Evolutionary conservation across 2,888 invertebrate species (phyloP).

Genomic region (Dolomedes plantarius): DNA sequence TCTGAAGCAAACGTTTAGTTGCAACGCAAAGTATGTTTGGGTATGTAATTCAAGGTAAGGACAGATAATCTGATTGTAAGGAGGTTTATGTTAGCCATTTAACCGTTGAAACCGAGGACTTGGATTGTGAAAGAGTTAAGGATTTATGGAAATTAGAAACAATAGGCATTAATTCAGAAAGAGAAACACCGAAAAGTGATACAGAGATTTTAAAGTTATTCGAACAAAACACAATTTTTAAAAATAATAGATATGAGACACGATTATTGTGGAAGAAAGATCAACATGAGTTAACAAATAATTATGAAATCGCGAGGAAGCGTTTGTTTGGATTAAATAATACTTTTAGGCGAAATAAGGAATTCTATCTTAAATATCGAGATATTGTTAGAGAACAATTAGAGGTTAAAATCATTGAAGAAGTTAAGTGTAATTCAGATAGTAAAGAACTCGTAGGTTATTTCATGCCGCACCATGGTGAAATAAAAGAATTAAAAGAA

Average conservation of each 20-base stretch:
- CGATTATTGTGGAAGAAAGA: constrained; percentile 18
- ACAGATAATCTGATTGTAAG: not conserved
- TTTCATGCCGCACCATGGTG: constrained; percentile 10
- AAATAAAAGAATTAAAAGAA: constrained; percentile 13
- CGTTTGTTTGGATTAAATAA: constrained; percentile 3
- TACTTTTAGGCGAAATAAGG: not conserved
- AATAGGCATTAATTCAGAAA: not conserved
- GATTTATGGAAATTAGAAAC: not conserved
- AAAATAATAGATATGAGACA: constrained; percentile 5
- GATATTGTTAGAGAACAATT: constrained; percentile 22
- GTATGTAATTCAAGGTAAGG: not conserved
- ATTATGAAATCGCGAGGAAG: constrained; percentile 3
- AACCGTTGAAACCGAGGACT: not conserved
- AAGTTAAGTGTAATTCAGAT: not conserved
- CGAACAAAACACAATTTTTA: constrained; percentile 4
- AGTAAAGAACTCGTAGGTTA: not conserved
- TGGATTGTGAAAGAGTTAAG: not conserved
- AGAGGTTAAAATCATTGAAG: not conserved
- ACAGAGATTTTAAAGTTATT: constrained; percentile 5
- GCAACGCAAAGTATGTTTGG: not conserved
- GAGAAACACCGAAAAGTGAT: not conserved
- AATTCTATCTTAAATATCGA: not conserved
- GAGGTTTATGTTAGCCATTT: too few relatives aligned
- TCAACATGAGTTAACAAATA: not conserved
- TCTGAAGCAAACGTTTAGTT: not conserved